phyloP scores from a whole-genome alignment of 92 coral and sea anemone species.

The Epizoanthus rinbou region DNA sequence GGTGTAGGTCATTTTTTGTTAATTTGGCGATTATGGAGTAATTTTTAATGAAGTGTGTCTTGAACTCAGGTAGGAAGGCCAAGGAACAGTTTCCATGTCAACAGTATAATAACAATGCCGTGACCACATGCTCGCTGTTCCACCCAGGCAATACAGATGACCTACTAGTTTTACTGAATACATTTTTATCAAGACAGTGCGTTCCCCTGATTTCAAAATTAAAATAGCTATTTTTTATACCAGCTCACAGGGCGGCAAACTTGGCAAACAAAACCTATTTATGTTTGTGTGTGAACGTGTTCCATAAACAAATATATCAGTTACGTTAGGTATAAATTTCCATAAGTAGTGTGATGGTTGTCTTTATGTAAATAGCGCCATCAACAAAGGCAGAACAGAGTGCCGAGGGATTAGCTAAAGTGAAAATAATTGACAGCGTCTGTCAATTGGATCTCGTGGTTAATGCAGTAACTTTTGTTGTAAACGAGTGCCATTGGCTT shows the following conservation, averaged over 20 bases:
- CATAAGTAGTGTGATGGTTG: not conserved
- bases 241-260: too few relatives aligned
- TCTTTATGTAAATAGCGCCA: slow-evolving; percentile 29
- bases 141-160: too few relatives aligned
- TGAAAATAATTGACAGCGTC: slow-evolving; percentile 2
- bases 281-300: not conserved
- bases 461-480: not conserved
- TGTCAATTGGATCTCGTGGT: slow-evolving; percentile 15
- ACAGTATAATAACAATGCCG: not conserved
- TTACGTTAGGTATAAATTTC: not conserved
- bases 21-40: too few relatives aligned
- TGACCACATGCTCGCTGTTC: not conserved
- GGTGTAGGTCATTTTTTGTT: too few relatives aligned
- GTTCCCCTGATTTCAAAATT: not conserved
- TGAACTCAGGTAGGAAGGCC: slow-evolving; percentile 23
- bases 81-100: slow-evolving; percentile 32
- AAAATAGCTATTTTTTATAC: not conserved
- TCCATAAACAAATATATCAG: slow-evolving; percentile 25
- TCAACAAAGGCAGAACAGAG: slow-evolving; percentile 7
- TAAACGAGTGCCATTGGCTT: slow-evolving; percentile 29
- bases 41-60: not conserved
- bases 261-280: not conserved
- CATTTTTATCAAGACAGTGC: not conserved
- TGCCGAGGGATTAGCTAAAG: slow-evolving; percentile 29
- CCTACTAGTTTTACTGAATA: too few relatives aligned